Conservation (phyloP, 1,140 invertebrate genomes). For the Scylla paramamosain region DNA sequence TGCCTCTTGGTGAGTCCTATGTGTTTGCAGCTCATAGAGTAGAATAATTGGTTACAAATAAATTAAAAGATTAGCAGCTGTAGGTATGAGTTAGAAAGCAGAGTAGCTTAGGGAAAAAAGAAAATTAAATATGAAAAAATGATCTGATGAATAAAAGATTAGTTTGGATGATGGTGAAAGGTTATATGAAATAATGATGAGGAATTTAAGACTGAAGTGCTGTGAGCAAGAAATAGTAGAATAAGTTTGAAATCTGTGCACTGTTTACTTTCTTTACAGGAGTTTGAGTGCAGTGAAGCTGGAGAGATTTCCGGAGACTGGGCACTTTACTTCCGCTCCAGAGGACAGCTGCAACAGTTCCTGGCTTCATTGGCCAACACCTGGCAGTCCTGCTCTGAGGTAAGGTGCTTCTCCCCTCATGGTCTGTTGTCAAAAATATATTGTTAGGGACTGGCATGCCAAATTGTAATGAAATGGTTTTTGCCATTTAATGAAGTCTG, state of each 20-base stretch:
- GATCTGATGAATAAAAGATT: neutral
- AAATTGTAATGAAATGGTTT: too few relatives aligned
- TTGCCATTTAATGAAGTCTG: too few relatives aligned
- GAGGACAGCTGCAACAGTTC: conserved; percentile 69
- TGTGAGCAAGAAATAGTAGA: too few relatives aligned
- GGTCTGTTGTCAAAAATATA: neutral
- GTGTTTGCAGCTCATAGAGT: neutral
- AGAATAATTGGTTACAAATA: neutral
- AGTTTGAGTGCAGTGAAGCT: conserved; percentile 73
- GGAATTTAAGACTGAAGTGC: too few relatives aligned
- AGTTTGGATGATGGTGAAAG: too few relatives aligned
- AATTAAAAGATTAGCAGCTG: too few relatives aligned
- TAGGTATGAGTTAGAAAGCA: too few relatives aligned
- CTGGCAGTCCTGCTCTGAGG: conserved; percentile 60
- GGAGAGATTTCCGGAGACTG: conserved; percentile 73
- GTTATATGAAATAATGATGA: too few relatives aligned
- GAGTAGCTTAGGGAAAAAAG: too few relatives aligned
- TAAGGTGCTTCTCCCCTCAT: conserved; percentile 34
- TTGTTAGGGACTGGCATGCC: neutral
- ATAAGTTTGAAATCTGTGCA: neutral
- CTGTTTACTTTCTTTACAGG: conserved; percentile 31
- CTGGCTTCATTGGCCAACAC: conserved; percentile 57
- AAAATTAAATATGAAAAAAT: neutral
- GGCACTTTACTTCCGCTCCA: conserved; percentile 73
- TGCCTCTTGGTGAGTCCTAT: conserved; percentile 62